Base-by-base conservation (phyloP, 2,797 vertebrate species). In the Lepilemur ruficaudatus region DNA sequence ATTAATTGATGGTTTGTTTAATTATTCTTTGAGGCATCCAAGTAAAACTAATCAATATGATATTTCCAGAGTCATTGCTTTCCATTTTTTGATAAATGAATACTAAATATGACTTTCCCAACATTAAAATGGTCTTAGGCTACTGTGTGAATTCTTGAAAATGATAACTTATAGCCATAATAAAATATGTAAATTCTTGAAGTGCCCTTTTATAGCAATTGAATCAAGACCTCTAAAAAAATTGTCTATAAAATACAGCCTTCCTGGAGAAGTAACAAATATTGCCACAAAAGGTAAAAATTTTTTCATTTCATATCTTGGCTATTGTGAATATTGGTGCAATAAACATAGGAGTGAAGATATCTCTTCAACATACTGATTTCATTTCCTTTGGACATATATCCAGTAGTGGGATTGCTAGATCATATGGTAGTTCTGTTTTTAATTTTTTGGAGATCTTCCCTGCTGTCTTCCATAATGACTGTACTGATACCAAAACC, bases 1-100 rank as follows among this genome's bases (percentile, higher is more conserved):
- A 92, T 92, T 96, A 95, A 93, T 92, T 38, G 72, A 76, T 91
- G 41, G 50, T 81, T 97, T 85, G 30, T 32, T 90, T 92, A 97
- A 88, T 95, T 88, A 94, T 82, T 94, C 63, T 96, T 72, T 76
- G 59, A 96, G 55, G 52, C 76, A 91, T 89, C 52, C 85, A 93
- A 92, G 63, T 72, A 88, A 97, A 95, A 83, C 63, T 92, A 90
- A 97, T 92, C 78, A 85, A 52, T 80, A 84, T 91, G 65, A 28
- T 92, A 95, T 96, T 95, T 97, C 85, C 57, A 97, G 75, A 83
- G 32, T 79, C 35, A 87, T 81, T 55, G 57, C 50, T 93, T 96
- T 90, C 43, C 41, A 79, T 43, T 76, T 69, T 92, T 93, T 97
- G 52, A 81, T 81, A 96, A 83, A 90, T 63, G 52, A 55, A n/a